Conservation (phyloP, 2,113 vertebrate species). For the Sceloporus undulatus region DNA sequence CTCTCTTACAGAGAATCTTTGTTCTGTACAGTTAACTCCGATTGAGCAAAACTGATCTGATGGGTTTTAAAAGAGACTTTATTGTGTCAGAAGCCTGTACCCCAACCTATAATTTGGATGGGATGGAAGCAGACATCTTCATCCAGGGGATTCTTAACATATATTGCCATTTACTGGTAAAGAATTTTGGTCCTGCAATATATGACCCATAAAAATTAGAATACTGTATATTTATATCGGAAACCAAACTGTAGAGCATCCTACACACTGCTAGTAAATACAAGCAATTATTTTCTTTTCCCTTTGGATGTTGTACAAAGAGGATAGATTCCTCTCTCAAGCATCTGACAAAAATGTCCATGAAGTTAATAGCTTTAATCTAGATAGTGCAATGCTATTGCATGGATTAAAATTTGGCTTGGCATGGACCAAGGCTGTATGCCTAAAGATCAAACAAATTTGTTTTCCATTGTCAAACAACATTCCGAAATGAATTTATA, state of each 20-base stretch:
- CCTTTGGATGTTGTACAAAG: background rate
- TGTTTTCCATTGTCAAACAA: background rate
- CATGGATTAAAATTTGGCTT: background rate
- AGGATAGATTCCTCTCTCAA: background rate
- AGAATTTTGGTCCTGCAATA: background rate
- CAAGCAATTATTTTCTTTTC: slow-evolving; percentile 1
- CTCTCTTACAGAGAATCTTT: background rate
- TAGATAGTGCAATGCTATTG: background rate
- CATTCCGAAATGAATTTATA: background rate
- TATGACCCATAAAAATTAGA: background rate
- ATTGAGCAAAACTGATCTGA: background rate
- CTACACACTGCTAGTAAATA: background rate
- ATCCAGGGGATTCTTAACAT: slow-evolving; percentile 4
- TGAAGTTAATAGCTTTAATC: background rate
- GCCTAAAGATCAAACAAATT: accelerated
- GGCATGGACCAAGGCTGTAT: background rate
- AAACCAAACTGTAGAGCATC: background rate
- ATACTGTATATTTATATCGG: background rate
- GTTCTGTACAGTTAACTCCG: background rate
- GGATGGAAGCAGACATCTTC: slow-evolving; percentile 1
- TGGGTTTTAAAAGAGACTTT: background rate
- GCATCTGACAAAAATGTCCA: background rate
- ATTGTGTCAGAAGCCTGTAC: background rate
- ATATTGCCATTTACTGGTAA: background rate
- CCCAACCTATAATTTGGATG: slow-evolving; percentile 4